Conservation (phyloP, 2,888 invertebrate genomes). For the Tiphia femorata region DNA sequence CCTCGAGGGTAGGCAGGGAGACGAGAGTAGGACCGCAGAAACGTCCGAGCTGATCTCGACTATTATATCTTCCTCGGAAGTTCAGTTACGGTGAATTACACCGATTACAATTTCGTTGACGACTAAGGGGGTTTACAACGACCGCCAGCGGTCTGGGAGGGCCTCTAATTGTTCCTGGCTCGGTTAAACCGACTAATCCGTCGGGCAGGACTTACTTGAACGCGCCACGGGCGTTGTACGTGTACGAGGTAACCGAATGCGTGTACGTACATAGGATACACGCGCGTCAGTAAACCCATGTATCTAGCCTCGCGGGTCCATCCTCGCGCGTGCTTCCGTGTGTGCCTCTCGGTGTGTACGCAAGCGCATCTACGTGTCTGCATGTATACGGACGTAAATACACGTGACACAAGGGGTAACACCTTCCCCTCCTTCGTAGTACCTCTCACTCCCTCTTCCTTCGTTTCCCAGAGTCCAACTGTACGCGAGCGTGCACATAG, state of each 20-base stretch:
- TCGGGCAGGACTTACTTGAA: neutral
- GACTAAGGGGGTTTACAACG: neutral
- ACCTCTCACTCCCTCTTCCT: no score
- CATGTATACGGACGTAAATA: neutral
- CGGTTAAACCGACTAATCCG: constrained; percentile 1
- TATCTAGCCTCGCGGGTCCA: neutral
- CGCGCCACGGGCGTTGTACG: neutral
- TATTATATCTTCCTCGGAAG: neutral
- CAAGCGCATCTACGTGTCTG: neutral
- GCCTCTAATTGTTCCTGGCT: neutral
- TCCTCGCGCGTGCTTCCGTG: neutral
- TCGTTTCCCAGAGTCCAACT: no score
- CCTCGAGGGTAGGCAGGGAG: no score
- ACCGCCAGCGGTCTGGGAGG: neutral
- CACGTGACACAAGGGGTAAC: no score
- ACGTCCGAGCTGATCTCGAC: neutral
- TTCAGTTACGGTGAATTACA: constrained; percentile 1
- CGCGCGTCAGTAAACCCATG: neutral
- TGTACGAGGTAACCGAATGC: no score
- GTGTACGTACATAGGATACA: neutral
- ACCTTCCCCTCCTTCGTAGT: no score
- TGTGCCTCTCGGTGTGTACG: neutral
- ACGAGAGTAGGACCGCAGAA: no score
- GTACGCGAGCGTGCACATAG: no score
- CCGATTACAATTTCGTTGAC: constrained; percentile 3